A percentile compares a stretch with the other conserved stretches of the same genome.
phyloP scores from a whole-genome alignment of 2,797 vertebrate genomes.

The Lutjanus campechanus region DNA sequence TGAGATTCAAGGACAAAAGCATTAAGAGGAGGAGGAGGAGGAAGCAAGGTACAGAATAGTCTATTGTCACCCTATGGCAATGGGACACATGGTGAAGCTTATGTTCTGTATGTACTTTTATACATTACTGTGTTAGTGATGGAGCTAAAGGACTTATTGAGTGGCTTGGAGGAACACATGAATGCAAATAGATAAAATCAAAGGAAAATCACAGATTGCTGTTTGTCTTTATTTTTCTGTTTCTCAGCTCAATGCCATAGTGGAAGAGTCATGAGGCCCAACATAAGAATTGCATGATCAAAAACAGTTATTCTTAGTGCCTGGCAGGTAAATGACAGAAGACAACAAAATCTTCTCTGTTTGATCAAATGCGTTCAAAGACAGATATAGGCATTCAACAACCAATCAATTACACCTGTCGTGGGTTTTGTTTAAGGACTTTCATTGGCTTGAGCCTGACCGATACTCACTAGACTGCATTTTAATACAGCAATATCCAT shows the following conservation, averaged over 20 bases:
- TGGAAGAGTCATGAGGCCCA: conserved; percentile 49
- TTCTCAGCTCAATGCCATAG: conserved; percentile 48
- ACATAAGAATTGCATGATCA: conserved; percentile 62
- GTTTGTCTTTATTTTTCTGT: conserved; percentile 55
- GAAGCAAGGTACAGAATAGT: conserved; percentile 46
- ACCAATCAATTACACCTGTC: conserved; percentile 52
- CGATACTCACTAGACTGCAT: conserved; percentile 12
- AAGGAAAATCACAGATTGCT: conserved; percentile 71
- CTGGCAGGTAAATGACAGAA: conserved; percentile 69
- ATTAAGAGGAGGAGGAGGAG: conserved; percentile 66
- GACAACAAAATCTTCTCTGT: conserved; percentile 59
- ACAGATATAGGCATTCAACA: conserved; percentile 34
- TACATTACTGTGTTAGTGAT: conserved; percentile 55
- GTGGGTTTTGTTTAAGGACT: conserved; percentile 45
- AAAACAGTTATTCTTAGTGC: conserved; percentile 65
- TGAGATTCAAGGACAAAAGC: conserved; percentile 78
- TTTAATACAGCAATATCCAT: conserved; percentile 24
- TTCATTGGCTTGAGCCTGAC: conserved; percentile 11
- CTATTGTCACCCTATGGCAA: conserved; percentile 47
- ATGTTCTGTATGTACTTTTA: conserved; percentile 54
- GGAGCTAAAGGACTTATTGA: conserved; percentile 60
- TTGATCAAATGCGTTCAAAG: conserved; percentile 65
- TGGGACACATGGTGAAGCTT: conserved; percentile 44
- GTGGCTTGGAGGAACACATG: conserved; percentile 61
- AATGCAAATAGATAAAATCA: conserved; percentile 78